These are phyloP conservation scores for Vulpes ferrilata DNA, from an alignment of 2,113 vertebrate genomes.

Conservation along the genomic window DNA sequence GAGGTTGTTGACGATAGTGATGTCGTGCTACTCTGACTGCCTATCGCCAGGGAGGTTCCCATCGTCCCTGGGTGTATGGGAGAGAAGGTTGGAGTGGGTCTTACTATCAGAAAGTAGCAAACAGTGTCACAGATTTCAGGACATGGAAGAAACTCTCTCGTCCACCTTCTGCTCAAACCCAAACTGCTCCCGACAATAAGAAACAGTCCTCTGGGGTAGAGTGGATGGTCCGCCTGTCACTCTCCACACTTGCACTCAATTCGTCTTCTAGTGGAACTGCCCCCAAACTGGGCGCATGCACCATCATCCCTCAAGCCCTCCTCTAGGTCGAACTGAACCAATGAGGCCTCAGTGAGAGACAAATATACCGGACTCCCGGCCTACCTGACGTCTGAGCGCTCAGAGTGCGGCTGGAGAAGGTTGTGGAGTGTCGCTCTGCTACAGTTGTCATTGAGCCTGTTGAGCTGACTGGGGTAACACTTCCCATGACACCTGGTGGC, in stretches of 20 bases:
- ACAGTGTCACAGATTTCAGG: neutral
- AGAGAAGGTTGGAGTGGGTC: neutral
- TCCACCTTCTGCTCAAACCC: neutral
- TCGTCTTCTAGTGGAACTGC: neutral
- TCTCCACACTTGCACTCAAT: no score
- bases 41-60: neutral
- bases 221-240: neutral
- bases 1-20: neutral
- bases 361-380: neutral
- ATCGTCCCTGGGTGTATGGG: neutral
- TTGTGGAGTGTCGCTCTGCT: no score
- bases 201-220: neutral
- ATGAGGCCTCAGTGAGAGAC: neutral
- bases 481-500: no score
- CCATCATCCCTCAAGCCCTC: neutral
- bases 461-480: no score
- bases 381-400: neutral
- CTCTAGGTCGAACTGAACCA: neutral
- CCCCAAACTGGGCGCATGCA: neutral
- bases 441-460: no score
- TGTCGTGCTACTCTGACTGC: neutral
- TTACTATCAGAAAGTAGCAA: neutral
- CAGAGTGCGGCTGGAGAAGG: neutral
- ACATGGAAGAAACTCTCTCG: neutral
- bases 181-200: neutral